These are phyloP conservation scores for Slavum lentiscoides DNA, from an alignment of 2,888 invertebrate genomes.

Conservation along the genomic window DNA sequence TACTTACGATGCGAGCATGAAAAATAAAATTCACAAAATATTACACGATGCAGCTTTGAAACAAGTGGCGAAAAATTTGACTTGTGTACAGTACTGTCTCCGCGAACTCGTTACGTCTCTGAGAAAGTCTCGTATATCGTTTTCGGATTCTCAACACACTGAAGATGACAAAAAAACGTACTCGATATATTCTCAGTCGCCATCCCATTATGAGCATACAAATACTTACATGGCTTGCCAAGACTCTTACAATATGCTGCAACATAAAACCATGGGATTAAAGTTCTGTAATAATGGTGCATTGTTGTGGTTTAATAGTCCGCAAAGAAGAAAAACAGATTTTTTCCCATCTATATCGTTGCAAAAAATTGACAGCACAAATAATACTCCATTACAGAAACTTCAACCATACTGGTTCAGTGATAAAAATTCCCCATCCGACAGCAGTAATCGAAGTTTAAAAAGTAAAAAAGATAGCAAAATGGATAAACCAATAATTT, in stretches of 20 bases:
- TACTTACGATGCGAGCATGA: conserved; percentile 63
- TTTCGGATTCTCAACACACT: conserved; percentile 36
- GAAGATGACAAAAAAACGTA: conserved; percentile 46
- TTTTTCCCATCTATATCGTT: conserved; percentile 32
- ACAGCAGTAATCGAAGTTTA: conserved; percentile 15
- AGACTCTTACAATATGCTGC: conserved; percentile 37
- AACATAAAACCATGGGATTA: conserved; percentile 42
- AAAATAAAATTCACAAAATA: conserved; percentile 64
- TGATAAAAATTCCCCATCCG: conserved; percentile 18
- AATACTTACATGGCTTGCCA: conserved; percentile 29
- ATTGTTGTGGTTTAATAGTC: conserved; percentile 46
- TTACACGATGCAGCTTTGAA: conserved; percentile 67
- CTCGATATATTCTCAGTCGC: conserved; percentile 40
- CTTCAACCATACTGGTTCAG: conserved; percentile 36
- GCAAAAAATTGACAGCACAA: conserved; percentile 34
- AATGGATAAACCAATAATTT: conserved; percentile 59
- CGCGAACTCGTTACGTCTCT: conserved; percentile 70
- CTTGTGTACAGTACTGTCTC: conserved; percentile 86
- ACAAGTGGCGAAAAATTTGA: conserved; percentile 80
- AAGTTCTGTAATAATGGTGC: conserved; percentile 49
- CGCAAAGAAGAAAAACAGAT: conserved; percentile 28
- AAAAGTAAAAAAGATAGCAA: conserved; percentile 48
- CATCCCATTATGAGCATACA: conserved; percentile 39
- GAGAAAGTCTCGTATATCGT: conserved; percentile 62
- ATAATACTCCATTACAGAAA: conserved; percentile 27